Evolutionary conservation across 2,888 invertebrate species (phyloP), one percentile per base, ranked within the genome.

Genomic region (Maniola hyperantus): DNA sequence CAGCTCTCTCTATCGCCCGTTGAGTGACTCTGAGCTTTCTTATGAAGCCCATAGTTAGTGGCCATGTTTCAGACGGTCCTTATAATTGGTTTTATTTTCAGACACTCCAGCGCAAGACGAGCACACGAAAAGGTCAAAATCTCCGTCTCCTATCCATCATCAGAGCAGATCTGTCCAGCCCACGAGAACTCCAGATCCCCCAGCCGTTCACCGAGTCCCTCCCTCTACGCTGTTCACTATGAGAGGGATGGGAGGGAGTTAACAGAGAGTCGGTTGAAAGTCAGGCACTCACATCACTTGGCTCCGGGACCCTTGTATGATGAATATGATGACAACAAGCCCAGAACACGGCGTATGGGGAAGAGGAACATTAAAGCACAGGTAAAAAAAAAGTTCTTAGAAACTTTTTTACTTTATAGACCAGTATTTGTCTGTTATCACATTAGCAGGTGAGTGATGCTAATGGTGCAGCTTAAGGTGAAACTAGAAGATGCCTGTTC

Each of bases 331-430:
- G 92, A 91, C 71, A 92, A 91, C 72, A 92, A 92, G 0, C 82
- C 94, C 33, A 84, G 94, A 0, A 93, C 93, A 13, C 93, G 95
- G 74, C 94, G 95, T 76, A 97, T 97, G 96, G 97, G 97, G 36
- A 96, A 97, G 79, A 93, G 97, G 68, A 98, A 98, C 83, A 97
- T 98, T 70, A 98, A 97, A 84, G 97, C 97, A 5, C 97, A 97
- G 93, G 97, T 97, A 66, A 64, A 67, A 6, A n/a, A 39, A 1
- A 20, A 5, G 6, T 46, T 64, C 4, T 20, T 36, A 36, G 1
- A 39, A n/a, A n/a, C n/a, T n/a, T n/a, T n/a, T n/a, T n/a, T n/a
- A n/a, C 20, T 10, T 11, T 36, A 26, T 26, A 26, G 26, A 26
- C 4, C 26, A 26, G 2, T 26, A n/a, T n/a, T n/a, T n/a, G n/a